These are phyloP conservation scores for Imbricaverruca yamaguchii DNA, from an alignment of 2,888 invertebrate species.

Conservation along the genomic window DNA sequence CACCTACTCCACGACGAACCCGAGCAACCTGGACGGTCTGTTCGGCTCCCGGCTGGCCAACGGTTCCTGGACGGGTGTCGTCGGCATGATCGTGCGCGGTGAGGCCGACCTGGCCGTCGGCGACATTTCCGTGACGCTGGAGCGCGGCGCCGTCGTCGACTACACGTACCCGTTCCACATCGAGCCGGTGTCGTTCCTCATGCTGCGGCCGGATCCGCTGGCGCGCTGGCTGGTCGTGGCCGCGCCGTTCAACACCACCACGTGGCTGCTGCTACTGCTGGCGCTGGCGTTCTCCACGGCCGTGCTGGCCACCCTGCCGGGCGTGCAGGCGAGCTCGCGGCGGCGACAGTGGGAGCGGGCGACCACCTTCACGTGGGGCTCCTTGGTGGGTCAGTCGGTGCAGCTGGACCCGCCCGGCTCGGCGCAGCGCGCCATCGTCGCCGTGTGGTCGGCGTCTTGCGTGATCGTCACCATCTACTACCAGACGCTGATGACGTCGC, in stretches of 20 bases:
- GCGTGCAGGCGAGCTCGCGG: conserved; percentile 36
- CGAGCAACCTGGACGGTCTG: neutral
- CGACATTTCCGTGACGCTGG: conserved; percentile 14
- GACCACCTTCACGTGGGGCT: neutral
- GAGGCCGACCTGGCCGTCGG: conserved; percentile 6
- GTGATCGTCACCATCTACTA: conserved; percentile 39
- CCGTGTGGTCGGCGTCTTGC: conserved; percentile 48
- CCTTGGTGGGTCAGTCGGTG: neutral
- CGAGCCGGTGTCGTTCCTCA: conserved; percentile 36
- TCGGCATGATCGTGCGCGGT: neutral
- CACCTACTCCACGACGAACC: neutral
- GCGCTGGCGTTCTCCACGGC: conserved; percentile 36
- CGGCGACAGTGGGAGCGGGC: neutral
- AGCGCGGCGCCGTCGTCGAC: neutral
- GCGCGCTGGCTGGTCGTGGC: conserved; percentile 38
- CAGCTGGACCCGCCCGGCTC: neutral
- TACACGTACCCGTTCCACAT: conserved; percentile 38
- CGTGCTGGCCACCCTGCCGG: conserved; percentile 34
- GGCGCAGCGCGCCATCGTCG: conserved; percentile 37
- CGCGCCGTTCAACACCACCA: conserved; percentile 34
- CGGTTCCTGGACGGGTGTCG: neutral
- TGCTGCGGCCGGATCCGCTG: conserved; percentile 38
- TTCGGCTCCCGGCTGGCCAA: neutral
- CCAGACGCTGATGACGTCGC: conserved; percentile 65
- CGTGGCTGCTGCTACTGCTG: conserved; percentile 47